phyloP scores from a whole-genome alignment of 2,113 vertebrate species.

The Ammodytes dubius region DNA sequence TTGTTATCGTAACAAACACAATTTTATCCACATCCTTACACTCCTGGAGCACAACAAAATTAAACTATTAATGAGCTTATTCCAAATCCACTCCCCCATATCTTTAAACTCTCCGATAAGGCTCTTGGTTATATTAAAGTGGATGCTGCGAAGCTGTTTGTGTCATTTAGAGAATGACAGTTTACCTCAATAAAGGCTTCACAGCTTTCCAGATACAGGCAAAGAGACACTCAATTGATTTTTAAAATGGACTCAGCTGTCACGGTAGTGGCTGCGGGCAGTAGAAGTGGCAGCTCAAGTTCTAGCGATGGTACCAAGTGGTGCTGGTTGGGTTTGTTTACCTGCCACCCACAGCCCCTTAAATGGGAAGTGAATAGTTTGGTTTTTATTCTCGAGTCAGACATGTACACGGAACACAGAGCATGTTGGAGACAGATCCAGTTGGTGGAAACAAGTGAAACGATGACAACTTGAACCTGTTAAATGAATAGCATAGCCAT shows the following conservation, averaged over 20 bases:
- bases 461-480: not conserved
- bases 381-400: not conserved
- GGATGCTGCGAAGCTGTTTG: not conserved
- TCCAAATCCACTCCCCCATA: not conserved
- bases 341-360: slow-evolving; percentile 10
- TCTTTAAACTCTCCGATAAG: not conserved
- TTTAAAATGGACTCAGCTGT: slow-evolving; percentile 2
- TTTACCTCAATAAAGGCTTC: not conserved
- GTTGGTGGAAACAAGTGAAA: not conserved
- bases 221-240: not conserved
- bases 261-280: not conserved
- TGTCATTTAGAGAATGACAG: not conserved
- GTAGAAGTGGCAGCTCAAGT: slow-evolving; percentile 14
- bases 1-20: not conserved
- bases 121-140: not conserved
- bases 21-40: not conserved
- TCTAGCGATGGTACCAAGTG: not conserved
- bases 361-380: not conserved
- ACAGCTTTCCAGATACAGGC: not conserved
- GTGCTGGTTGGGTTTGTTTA: slow-evolving; percentile 30
- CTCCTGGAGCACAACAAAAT: not conserved
- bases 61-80: not conserved
- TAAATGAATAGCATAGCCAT: not conserved
- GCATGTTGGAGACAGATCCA: slow-evolving; percentile 8
- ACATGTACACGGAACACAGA: no score